These are phyloP conservation scores for Drosophila sordidula DNA, from an alignment of 2,888 invertebrate genomes.

Conservation along the genomic window DNA sequence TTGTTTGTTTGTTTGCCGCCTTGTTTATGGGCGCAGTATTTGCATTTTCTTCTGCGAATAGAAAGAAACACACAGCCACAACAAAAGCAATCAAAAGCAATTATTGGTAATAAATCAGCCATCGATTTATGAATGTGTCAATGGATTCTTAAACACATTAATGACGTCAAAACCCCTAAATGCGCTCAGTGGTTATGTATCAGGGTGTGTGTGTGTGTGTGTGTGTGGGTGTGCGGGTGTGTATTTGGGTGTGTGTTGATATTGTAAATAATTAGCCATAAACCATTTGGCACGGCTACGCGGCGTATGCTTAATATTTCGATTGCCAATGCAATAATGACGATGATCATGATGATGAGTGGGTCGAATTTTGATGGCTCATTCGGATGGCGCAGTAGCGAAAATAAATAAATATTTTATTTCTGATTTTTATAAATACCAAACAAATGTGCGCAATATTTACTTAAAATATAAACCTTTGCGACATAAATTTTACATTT, in stretches of 20 bases:
- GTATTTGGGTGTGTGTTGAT: conserved; percentile 17
- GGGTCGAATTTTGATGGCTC: conserved; percentile 17
- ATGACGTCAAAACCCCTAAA: conserved; percentile 65
- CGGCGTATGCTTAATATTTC: conserved; percentile 61
- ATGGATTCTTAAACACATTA: conserved; percentile 64
- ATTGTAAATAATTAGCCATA: conserved; percentile 63
- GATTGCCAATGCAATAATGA: conserved; percentile 39
- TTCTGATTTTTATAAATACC: conserved; percentile 18
- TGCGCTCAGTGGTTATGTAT: conserved; percentile 10
- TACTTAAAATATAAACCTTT: neutral
- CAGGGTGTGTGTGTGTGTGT: neutral
- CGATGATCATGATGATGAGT: conserved; percentile 21
- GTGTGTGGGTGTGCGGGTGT: neutral
- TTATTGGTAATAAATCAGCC: conserved; percentile 76
- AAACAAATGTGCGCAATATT: conserved; percentile 5
- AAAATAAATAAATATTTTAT: conserved; percentile 38
- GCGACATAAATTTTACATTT: conserved; percentile 1
- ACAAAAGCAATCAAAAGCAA: conserved; percentile 70
- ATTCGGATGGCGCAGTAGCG: conserved; percentile 32
- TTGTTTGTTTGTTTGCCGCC: conserved; percentile 35
- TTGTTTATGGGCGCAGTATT: conserved; percentile 51
- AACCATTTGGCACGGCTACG: conserved; percentile 55
- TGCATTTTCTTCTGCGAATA: conserved; percentile 24
- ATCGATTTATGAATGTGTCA: conserved; percentile 79
- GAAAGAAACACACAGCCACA: conserved; percentile 32